Evolutionary conservation across 2,113 vertebrate species (phyloP).

Genomic region (Phalacrocorax aristotelis): DNA sequence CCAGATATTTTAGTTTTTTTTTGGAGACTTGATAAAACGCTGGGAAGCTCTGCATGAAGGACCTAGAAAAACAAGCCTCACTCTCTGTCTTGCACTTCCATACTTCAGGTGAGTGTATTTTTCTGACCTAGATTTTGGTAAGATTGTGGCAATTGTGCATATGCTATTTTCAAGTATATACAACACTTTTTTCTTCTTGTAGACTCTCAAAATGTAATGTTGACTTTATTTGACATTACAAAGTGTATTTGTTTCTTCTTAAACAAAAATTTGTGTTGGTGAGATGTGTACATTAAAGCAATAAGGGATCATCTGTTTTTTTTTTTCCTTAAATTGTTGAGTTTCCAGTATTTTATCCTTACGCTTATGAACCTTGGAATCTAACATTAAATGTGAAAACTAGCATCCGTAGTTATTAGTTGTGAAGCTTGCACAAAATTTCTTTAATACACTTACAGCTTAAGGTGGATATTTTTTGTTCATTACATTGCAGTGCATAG

Average conservation of each 20-base stretch:
- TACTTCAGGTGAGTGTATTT: background rate
- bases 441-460: background rate
- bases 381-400: background rate
- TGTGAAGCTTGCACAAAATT: background rate
- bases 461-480: background rate
- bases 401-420: background rate
- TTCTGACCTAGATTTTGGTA: background rate
- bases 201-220: background rate
- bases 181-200: background rate
- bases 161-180: background rate
- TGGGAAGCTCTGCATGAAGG: background rate
- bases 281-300: background rate
- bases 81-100: background rate
- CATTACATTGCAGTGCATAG: background rate
- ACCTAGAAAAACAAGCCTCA: background rate
- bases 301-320: background rate
- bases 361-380: background rate
- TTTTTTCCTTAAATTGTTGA: background rate
- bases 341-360: background rate
- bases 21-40: background rate
- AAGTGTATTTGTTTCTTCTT: background rate
- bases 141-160: background rate
- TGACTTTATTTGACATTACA: background rate
- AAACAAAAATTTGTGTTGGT: background rate
- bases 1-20: background rate